Conservation (phyloP, 1,140 invertebrate species). For the Zaprionus ghesquierei region DNA sequence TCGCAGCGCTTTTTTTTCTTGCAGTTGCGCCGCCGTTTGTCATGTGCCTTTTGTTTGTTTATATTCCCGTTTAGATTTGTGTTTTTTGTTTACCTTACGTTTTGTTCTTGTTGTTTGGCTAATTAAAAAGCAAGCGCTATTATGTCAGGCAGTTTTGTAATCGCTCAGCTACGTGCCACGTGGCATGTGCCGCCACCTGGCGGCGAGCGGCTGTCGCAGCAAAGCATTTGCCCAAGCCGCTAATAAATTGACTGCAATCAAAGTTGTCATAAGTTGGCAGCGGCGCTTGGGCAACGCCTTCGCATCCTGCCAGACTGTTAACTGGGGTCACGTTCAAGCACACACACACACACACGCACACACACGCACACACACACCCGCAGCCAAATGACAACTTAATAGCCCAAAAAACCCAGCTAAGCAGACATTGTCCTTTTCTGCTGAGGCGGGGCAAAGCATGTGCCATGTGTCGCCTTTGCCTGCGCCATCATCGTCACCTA, state of each 20-base stretch:
- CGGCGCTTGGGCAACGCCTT: constrained; percentile 60
- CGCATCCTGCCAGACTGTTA: constrained; percentile 41
- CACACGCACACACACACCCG: constrained; percentile 28
- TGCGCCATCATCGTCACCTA: constrained; percentile 48
- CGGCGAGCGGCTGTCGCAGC: background rate
- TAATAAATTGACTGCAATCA: constrained; percentile 79
- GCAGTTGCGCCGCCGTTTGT: constrained; percentile 24
- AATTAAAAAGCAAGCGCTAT: constrained; percentile 77
- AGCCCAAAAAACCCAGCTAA: constrained; percentile 68
- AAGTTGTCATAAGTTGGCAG: constrained; percentile 76
- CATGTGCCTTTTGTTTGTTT: constrained; percentile 28
- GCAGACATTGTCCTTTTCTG: constrained; percentile 64
- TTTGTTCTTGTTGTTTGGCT: constrained; percentile 43
- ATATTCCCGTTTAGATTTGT: constrained; percentile 22
- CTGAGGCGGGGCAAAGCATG: constrained; percentile 12
- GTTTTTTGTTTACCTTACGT: constrained; percentile 33
- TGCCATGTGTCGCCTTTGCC: constrained; percentile 58
- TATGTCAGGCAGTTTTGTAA: constrained; percentile 68
- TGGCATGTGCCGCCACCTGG: constrained; percentile 10
- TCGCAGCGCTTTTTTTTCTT: constrained; percentile 59
- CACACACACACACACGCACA: constrained; percentile 2
- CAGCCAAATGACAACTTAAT: constrained; percentile 76
- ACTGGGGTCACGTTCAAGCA: constrained; percentile 57
- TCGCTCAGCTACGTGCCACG: constrained; percentile 25
- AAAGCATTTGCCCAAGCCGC: constrained; percentile 55